Percentiles rank a stretch among this genome's conserved stretches.
Evolutionary conservation across 2,888 invertebrate genomes (phyloP).

Genomic region (Pheosia tremula): DNA sequence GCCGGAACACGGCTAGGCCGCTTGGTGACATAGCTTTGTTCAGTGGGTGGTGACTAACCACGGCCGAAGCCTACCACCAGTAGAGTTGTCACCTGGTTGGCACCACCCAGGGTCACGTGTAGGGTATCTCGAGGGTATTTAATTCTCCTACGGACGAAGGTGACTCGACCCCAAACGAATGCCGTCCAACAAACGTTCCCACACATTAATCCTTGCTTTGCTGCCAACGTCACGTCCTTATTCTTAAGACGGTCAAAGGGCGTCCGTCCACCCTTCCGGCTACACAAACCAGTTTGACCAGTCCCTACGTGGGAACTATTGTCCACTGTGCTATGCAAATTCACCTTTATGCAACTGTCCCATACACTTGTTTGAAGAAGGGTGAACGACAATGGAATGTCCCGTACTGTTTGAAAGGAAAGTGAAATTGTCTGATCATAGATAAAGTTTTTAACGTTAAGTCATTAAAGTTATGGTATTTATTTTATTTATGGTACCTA

Average conservation of each 20-base stretch:
- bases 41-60: no score
- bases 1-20: no score
- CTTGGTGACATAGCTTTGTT: no score
- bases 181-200: constrained; percentile 32
- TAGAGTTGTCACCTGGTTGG: no score
- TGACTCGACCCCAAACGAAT: constrained; percentile 5
- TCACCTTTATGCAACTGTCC: constrained; percentile 42
- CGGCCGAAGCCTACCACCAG: no score
- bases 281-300: constrained; percentile 73
- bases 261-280: constrained; percentile 60
- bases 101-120: no score
- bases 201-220: constrained; percentile 58
- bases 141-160: no score
- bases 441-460: constrained; percentile 8
- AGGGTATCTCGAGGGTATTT: no score
- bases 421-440: constrained; percentile 25
- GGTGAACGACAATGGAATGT: constrained; percentile 24
- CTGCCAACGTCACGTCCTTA: constrained; percentile 57
- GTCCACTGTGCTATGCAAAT: constrained; percentile 54
- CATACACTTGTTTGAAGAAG: constrained; percentile 33
- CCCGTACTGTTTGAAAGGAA: constrained; percentile 9
- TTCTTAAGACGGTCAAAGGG: constrained; percentile 53
- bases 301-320: constrained; percentile 71
- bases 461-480: neutral
- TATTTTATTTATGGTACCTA: no score